Evolutionary conservation across 30 jellyfish, hydroid and myxozoan genomes (phyloP).

Genomic region (Rhopilema esculentum): DNA sequence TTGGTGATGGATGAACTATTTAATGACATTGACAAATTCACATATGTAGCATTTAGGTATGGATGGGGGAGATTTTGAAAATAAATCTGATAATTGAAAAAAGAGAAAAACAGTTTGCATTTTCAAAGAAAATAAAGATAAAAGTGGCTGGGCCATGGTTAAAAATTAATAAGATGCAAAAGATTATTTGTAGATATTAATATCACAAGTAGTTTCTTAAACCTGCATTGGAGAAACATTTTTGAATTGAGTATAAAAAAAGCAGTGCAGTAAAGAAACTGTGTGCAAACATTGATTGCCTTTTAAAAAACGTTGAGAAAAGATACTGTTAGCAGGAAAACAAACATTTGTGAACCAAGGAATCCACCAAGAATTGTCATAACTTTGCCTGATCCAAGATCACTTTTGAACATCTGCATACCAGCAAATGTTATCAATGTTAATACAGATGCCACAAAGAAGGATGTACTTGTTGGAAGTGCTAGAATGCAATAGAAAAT

Average conservation of each 20-base stretch:
- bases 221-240: too few relatives aligned
- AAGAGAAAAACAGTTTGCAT: slow-evolving; percentile 16
- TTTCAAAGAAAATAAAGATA: not conserved
- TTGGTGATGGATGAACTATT: too few relatives aligned
- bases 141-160: not conserved
- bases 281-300: too few relatives aligned
- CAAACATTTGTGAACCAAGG: slow-evolving; percentile 88
- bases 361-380: slow-evolving; percentile 95
- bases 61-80: too few relatives aligned
- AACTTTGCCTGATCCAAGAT: slow-evolving; percentile 72
- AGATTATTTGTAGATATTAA: too few relatives aligned
- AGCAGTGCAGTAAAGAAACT: too few relatives aligned
- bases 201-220: too few relatives aligned
- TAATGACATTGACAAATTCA: too few relatives aligned
- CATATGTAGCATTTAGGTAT: too few relatives aligned
- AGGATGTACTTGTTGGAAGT: slow-evolving; percentile 90
- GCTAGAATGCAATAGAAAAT: slow-evolving; percentile 48
- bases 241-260: too few relatives aligned
- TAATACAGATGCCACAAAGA: slow-evolving; percentile 77
- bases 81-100: not conserved
- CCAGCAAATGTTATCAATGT: slow-evolving; percentile 87
- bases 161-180: not conserved
- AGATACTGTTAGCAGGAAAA: slow-evolving; percentile 91
- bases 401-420: slow-evolving; percentile 89
- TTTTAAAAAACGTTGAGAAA: too few relatives aligned